Conservation (phyloP, 2,113 vertebrate species). For the Petromus typicus region DNA sequence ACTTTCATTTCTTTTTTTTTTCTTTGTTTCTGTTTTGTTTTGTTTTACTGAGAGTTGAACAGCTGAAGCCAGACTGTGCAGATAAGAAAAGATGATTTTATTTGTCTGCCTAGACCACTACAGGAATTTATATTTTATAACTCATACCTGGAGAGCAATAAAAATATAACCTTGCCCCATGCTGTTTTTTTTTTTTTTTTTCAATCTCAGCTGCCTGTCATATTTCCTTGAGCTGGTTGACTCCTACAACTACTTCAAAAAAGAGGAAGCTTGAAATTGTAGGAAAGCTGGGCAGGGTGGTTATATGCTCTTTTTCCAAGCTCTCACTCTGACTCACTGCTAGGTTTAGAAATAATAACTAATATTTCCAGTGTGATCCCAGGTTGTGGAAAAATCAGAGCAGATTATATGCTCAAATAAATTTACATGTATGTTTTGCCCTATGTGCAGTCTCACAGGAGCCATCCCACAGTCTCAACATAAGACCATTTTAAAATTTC, state of each 20-base stretch:
- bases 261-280: neutral
- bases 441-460: neutral
- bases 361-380: no score
- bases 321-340: no score
- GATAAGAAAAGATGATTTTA: neutral
- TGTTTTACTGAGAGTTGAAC: neutral
- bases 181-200: neutral
- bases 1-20: neutral
- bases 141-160: constrained; percentile 1
- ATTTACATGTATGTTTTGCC: neutral
- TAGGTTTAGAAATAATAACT: no score
- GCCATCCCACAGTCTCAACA: neutral
- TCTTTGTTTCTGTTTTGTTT: no score
- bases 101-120: neutral
- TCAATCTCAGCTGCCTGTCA: neutral
- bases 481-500: neutral
- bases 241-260: no score
- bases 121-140: constrained; percentile 5
- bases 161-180: neutral
- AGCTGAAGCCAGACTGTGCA: neutral
- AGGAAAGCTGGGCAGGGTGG: no score
- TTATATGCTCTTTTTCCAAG: no score
- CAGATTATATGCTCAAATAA: neutral
- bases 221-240: neutral
- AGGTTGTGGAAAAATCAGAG: neutral